Evolutionary conservation across 2,888 invertebrate genomes (phyloP).

Genomic region (Volucella inanis): DNA sequence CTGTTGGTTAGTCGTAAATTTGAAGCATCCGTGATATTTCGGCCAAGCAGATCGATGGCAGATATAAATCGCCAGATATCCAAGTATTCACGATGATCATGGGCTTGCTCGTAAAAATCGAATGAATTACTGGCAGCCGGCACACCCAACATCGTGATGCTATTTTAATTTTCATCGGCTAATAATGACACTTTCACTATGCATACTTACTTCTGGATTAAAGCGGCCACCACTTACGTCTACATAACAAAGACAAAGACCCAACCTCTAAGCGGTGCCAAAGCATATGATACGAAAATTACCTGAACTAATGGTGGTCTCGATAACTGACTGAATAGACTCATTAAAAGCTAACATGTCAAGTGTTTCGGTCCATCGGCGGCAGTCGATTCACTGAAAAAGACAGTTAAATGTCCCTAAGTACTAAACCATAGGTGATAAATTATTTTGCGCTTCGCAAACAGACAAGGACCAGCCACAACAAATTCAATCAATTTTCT

Average conservation of each 20-base stretch:
- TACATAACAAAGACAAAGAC: not conserved
- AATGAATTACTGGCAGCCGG: constrained; percentile 36
- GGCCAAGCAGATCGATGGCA: constrained; percentile 1
- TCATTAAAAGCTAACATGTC: constrained; percentile 65
- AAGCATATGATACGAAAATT: constrained; percentile 19
- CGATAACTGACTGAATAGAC: constrained; percentile 66
- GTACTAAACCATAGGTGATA: constrained; percentile 60
- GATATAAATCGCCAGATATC: constrained; percentile 55
- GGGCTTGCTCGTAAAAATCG: constrained; percentile 4
- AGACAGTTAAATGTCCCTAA: constrained; percentile 27
- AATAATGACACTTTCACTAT: constrained; percentile 64
- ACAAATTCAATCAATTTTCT: constrained; percentile 72
- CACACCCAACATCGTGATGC: constrained; percentile 69
- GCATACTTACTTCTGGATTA: constrained; percentile 43
- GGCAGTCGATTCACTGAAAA: not conserved
- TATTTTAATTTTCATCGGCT: constrained; percentile 32
- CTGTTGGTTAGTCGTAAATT: constrained; percentile 67
- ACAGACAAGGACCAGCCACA: constrained; percentile 50
- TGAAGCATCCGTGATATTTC: constrained; percentile 34
- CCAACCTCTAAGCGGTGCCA: constrained; percentile 29
- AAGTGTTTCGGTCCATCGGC: constrained; percentile 44
- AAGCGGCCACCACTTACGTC: constrained; percentile 38
- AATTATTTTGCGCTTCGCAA: constrained; percentile 68
- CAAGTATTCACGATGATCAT: constrained; percentile 35
- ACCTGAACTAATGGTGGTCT: constrained; percentile 36